phyloP scores from a whole-genome alignment of 2,113 vertebrate species.

The Myrmophylax atrothorax region DNA sequence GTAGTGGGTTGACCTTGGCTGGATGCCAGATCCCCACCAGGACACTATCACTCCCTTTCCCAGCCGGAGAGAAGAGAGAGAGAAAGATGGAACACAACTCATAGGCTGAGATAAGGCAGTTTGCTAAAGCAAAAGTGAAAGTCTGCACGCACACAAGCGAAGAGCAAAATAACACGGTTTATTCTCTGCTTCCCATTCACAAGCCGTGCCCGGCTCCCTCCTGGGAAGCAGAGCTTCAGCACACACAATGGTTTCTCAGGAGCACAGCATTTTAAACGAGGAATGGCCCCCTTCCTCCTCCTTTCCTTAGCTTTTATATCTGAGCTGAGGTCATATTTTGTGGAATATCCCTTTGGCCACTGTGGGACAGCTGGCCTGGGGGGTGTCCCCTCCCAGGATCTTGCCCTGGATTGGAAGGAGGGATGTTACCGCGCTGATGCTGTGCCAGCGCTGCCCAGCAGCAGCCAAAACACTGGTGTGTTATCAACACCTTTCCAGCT shows the following conservation, averaged over 20 bases:
- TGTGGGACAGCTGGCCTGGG: not conserved
- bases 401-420: not conserved
- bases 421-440: not conserved
- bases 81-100: not conserved
- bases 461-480: not conserved
- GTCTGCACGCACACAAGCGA: not conserved
- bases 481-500: not conserved
- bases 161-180: not conserved
- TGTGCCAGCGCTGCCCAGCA: not conserved
- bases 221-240: not conserved
- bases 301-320: not conserved
- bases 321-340: not conserved
- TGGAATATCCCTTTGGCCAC: not conserved
- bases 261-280: not conserved
- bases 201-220: not conserved
- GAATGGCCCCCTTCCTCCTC: not conserved
- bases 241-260: not conserved
- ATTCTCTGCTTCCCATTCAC: not conserved
- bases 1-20: not conserved
- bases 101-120: not conserved
- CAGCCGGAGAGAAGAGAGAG: not conserved
- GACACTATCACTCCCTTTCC: not conserved
- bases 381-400: not conserved
- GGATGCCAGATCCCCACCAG: not conserved
- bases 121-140: not conserved